Evolutionary conservation across 2,113 vertebrate genomes (phyloP).

Genomic region (Amphilophus citrinellus): DNA sequence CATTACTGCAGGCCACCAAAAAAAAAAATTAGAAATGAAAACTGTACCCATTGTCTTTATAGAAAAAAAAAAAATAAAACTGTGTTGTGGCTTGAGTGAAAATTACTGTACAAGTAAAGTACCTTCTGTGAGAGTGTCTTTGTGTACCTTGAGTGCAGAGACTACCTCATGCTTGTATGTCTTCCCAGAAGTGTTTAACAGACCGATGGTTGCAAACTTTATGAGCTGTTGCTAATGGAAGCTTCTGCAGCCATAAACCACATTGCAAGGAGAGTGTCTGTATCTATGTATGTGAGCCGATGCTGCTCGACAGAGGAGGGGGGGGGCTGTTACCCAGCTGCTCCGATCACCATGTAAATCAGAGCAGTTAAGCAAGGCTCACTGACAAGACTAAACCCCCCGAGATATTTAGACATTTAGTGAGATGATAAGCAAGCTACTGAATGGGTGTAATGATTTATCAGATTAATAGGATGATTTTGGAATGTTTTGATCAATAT

Average conservation of each 20-base stretch:
- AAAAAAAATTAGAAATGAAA: neutral
- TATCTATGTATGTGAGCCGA: slow-evolving; percentile 24
- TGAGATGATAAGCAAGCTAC: slow-evolving; percentile 5
- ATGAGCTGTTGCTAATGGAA: slow-evolving; percentile 77
- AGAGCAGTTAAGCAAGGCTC: slow-evolving; percentile 60
- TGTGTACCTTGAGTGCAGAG: neutral
- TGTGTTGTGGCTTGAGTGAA: neutral
- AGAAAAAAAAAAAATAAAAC: neutral
- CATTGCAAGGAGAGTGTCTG: slow-evolving; percentile 31
- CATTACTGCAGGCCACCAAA: neutral
- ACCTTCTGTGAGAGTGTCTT: neutral
- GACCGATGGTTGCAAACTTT: slow-evolving; percentile 59
- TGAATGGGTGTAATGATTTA: slow-evolving; percentile 4
- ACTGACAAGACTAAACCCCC: slow-evolving; percentile 64
- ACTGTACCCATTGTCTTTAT: neutral
- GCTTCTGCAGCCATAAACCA: slow-evolving; percentile 71
- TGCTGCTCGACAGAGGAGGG: slow-evolving; percentile 13
- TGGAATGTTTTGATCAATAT: neutral
- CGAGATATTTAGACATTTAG: slow-evolving; percentile 48
- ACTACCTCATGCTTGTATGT: slow-evolving; percentile 23
- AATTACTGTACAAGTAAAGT: neutral
- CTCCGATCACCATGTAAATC: slow-evolving; percentile 72
- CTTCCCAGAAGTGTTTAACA: slow-evolving; percentile 66
- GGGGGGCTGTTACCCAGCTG: slow-evolving; percentile 52
- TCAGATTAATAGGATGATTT: neutral